Evolutionary conservation across 2,797 vertebrate genomes (phyloP), one percentile per base, ranked within the genome.

Genomic region (Bovichtus diacanthus): DNA sequence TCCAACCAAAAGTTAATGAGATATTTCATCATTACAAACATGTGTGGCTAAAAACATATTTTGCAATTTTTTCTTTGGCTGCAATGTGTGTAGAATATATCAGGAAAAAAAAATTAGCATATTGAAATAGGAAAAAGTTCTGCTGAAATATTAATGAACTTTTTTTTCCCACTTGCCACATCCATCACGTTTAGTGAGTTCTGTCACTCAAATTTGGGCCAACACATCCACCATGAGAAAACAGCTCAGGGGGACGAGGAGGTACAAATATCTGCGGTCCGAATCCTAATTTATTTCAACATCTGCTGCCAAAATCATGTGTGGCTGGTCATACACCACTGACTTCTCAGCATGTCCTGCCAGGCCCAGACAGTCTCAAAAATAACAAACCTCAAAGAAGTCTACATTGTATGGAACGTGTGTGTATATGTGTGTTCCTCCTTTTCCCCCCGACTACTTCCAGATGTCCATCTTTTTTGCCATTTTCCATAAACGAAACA

Each of bases 401-500:
- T 82, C 74, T 63, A 49, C 49, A 46, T 39, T 68, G 34, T 44
- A 51, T n/a, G 43, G 31, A 38, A 55, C 21, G 27, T 63, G 43
- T 70, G 70, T 46, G 36, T 43, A n/a, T 65, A 64, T 58, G 76
- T 78, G 76, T 31, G 51, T n/a, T n/a, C n/a, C n/a, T n/a, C n/a
- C n/a, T n/a, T 74, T 80, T 79, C 85, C 86, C 80, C 55, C 61
- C 41, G 31, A 86, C 73, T 78, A 59, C 85, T 77, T 89, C 87
- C 90, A 93, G 87, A 91, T 87, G 86, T 88, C 64, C 65, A 66
- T 88, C 69, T 59, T 85, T 69, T 79, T 55, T 76, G 75, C 87
- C 74, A 81, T 68, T 83, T 80, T 16, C 62, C 50, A 80, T 71
- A 74, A 79, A 81, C 6, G 6, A 36, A 74, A 59, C 50, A 31